Conservation (phyloP, 2,113 vertebrate genomes). For the Amazona vittata region DNA sequence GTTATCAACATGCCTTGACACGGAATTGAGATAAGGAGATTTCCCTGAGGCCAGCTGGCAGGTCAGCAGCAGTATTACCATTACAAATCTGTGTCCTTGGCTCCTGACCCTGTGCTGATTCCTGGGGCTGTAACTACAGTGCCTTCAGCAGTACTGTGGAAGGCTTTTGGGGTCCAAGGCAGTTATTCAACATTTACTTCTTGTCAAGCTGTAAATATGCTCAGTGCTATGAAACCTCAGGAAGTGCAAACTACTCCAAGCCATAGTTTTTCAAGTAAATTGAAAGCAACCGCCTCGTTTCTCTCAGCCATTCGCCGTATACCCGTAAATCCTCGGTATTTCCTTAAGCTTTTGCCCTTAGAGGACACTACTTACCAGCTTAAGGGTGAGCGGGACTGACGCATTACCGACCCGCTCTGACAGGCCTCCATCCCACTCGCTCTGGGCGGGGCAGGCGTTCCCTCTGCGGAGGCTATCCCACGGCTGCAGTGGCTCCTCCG, state of each 20-base stretch:
- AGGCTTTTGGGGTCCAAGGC: fast-evolving
- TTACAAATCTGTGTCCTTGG: neutral
- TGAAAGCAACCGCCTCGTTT: neutral
- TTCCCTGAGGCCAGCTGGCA: neutral
- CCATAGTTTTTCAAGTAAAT: neutral
- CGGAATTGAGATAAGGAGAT: neutral
- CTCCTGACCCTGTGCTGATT: neutral
- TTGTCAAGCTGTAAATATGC: fast-evolving
- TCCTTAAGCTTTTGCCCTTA: neutral
- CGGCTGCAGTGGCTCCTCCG: neutral
- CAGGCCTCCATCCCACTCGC: neutral
- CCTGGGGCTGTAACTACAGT: neutral
- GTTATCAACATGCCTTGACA: neutral
- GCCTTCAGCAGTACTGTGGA: neutral
- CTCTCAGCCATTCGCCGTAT: neutral
- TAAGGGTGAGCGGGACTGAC: neutral
- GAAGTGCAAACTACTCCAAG: fast-evolving
- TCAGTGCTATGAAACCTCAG: fast-evolving
- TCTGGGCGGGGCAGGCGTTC: neutral
- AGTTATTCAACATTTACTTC: neutral
- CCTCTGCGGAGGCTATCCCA: neutral
- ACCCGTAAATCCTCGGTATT: neutral
- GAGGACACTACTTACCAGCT: neutral
- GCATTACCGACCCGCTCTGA: neutral
- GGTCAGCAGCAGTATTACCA: neutral